These are phyloP conservation scores for Nematolebias whitei DNA, from an alignment of 2,113 vertebrate genomes.

Conservation along the genomic window DNA sequence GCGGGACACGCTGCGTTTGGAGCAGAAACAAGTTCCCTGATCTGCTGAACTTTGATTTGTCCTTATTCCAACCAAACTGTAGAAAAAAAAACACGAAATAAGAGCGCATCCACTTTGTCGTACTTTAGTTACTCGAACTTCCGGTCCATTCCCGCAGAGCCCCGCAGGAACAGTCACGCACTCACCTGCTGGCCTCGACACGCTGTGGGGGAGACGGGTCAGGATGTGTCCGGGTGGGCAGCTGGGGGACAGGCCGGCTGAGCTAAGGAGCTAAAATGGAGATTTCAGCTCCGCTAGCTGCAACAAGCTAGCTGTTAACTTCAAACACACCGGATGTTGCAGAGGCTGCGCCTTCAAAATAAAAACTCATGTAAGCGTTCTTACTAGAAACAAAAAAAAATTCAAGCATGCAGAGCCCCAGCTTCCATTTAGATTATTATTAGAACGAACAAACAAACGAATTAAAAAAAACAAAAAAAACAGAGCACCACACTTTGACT, in stretches of 20 bases:
- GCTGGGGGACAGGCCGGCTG: slow-evolving; percentile 1
- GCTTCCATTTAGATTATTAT: no score
- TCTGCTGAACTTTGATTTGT: background rate
- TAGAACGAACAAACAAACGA: no score
- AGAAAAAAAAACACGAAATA: background rate
- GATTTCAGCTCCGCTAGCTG: slow-evolving; percentile 37
- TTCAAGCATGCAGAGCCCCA: no score
- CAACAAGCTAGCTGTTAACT: slow-evolving; percentile 21
- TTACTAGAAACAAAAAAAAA: no score
- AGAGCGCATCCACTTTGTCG: background rate
- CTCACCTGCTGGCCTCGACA: background rate
- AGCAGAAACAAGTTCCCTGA: no score
- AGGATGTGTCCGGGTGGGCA: background rate
- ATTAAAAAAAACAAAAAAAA: no score
- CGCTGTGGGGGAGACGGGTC: no score
- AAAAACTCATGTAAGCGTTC: slow-evolving; percentile 5
- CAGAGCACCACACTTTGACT: background rate
- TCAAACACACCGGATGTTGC: background rate
- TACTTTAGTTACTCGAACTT: background rate
- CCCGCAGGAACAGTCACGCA: background rate
- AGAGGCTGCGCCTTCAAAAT: background rate
- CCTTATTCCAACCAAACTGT: slow-evolving; percentile 2
- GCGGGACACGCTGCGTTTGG: no score
- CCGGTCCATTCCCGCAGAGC: background rate
- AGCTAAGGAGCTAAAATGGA: slow-evolving; percentile 50